Evolutionary conservation across 2,888 invertebrate species (phyloP).

Genomic region (Napeogenes inachia): DNA sequence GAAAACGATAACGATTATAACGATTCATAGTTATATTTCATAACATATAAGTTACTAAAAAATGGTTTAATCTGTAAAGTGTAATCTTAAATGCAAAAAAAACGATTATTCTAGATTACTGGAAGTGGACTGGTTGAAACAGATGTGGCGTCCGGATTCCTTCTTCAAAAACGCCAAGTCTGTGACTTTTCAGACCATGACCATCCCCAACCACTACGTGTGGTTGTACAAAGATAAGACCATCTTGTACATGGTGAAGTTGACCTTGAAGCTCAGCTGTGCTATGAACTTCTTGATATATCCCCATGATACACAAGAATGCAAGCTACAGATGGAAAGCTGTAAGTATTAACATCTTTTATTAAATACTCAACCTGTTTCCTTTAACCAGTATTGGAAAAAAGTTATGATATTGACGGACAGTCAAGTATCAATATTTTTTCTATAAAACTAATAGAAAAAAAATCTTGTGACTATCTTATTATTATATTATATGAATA

Average conservation of each 20-base stretch:
- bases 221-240: constrained; percentile 86
- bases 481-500: no score
- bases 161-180: constrained; percentile 96
- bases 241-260: constrained; percentile 84
- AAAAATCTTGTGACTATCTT: no score
- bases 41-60: no score
- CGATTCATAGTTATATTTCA: neutral
- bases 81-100: no score
- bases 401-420: no score
- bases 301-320: constrained; percentile 96
- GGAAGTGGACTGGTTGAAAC: constrained; percentile 93
- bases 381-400: no score
- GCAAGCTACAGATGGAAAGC: constrained; percentile 96
- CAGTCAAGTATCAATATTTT: no score
- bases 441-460: no score
- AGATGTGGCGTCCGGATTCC: constrained; percentile 96
- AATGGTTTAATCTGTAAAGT: no score
- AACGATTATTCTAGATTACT: constrained; percentile 74
- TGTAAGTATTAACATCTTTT: constrained; percentile 80
- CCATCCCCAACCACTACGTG: constrained; percentile 94
- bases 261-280: constrained; percentile 91
- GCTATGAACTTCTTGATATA: constrained; percentile 97
- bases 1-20: no score
- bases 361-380: neutral
- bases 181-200: constrained; percentile 96